Conservation (phyloP, 1,140 invertebrate species). For the Caenorhabditis inopinata region DNA sequence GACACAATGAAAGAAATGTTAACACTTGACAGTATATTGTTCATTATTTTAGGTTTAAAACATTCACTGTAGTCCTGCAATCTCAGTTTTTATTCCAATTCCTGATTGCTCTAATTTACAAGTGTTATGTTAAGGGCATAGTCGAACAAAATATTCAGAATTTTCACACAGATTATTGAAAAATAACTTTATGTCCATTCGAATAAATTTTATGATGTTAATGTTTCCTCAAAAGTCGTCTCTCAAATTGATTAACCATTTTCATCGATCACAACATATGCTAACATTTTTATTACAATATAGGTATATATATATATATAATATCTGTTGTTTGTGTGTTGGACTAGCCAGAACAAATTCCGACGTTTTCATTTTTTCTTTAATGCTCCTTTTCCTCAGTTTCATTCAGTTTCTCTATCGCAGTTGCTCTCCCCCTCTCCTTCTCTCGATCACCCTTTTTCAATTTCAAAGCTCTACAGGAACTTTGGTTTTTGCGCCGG, state of each 20-base stretch:
- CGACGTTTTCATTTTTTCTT: slow-evolving; percentile 13
- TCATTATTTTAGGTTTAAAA: no score
- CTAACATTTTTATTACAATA: slow-evolving; percentile 2
- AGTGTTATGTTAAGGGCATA: no score
- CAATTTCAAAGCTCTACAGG: slow-evolving; percentile 21
- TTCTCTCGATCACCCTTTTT: neutral
- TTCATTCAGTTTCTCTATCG: no score
- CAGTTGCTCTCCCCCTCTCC: neutral
- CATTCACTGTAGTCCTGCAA: no score
- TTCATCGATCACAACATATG: slow-evolving; percentile 22
- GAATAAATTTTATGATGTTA: neutral
- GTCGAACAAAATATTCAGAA: neutral
- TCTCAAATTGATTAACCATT: neutral
- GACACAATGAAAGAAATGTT: no score
- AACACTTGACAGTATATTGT: no score
- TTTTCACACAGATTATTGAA: neutral
- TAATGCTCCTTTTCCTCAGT: neutral
- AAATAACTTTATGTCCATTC: neutral
- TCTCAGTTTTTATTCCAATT: no score
- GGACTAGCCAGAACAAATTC: neutral
- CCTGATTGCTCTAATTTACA: no score
- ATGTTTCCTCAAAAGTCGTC: neutral
- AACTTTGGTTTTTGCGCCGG: slow-evolving; percentile 23
- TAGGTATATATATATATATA: no score
- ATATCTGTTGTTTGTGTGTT: slow-evolving; percentile 22